Evolutionary conservation across 2,113 vertebrate species (phyloP), one percentile per base, ranked within the genome.

Genomic region (Phocoena phocoena): DNA sequence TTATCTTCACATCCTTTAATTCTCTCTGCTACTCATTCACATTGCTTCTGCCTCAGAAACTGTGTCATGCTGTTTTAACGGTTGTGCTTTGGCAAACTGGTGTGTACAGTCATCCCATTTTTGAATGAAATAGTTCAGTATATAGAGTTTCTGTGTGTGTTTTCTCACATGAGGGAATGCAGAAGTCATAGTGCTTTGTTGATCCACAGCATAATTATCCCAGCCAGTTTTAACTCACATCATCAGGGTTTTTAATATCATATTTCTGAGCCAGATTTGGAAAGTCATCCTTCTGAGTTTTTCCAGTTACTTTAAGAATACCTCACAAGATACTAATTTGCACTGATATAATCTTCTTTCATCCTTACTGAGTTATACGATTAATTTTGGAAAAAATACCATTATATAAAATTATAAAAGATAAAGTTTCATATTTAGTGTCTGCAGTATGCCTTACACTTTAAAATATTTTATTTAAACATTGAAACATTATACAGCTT

Each of bases 201-300:
- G 63, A 74, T 36, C 41, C n/a, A 55, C 13, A 79, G 55, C 6
- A 53, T 85, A 41, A 76, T 71, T 71, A 92, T 88, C 41, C 31
- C 13, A 13, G 53, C 31, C 25, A 9, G 15, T 93, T 94, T 94
- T 62, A 82, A 82, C n/a, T 38, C 50, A 17, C 8, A 53, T 44
- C 13, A 11, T 92, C 31, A 47, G 11, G 18, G 60, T 67, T 68
- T 81, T 81, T 58, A 71, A 80, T 31, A 1, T 82, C 21, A 17
- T 58, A 41, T 71, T 53, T 87, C 79, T 87, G 31, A 95, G 25
- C 90, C 38, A 47, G 15, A 79, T 96, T 86, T 63, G 20, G 38
- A 76, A 41, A 83, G 26, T 33, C 25, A 94, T 87, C 18, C 25
- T 36, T 96, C 23, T 71, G 65, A 82, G 12, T n/a, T 93, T 74